Conservation (phyloP, 2,888 invertebrate species). For the Hylaea fasciaria region DNA sequence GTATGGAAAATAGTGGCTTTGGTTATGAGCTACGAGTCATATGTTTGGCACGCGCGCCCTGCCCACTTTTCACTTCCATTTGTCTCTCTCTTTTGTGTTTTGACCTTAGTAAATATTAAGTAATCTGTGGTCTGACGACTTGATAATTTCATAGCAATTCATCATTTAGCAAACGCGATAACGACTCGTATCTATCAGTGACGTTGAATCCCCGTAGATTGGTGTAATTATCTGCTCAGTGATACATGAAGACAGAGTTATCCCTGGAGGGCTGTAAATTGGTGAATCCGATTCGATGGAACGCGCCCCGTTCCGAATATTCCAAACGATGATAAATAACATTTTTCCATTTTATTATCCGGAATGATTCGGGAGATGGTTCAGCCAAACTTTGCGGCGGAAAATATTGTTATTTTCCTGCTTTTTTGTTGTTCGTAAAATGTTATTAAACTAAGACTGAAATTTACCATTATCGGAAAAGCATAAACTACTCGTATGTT, state of each 20-base stretch:
- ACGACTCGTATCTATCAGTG: background rate
- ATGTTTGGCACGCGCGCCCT: no score
- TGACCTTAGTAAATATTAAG: no score
- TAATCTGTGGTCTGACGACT: background rate
- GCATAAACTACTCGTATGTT: no score
- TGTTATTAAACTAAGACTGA: no score
- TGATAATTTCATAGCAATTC: background rate
- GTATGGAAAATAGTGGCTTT: no score
- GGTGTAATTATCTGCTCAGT: slow-evolving; percentile 54
- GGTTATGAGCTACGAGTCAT: no score
- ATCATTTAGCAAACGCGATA: slow-evolving; percentile 3
- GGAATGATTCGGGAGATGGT: slow-evolving; percentile 15
- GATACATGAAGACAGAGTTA: slow-evolving; percentile 57
- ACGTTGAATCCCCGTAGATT: slow-evolving; percentile 43
- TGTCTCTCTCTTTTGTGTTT: no score
- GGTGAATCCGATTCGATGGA: slow-evolving; percentile 36
- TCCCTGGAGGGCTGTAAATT: slow-evolving; percentile 52
- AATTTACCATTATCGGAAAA: no score
- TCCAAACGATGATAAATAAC: slow-evolving; percentile 26
- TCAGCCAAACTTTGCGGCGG: background rate
- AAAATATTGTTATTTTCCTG: background rate
- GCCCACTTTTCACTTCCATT: no score
- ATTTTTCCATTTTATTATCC: slow-evolving; percentile 18
- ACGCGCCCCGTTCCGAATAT: slow-evolving; percentile 29
- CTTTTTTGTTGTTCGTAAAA: background rate